Conservation (phyloP, 2,113 vertebrate species). For the Setophaga kirtlandii region DNA sequence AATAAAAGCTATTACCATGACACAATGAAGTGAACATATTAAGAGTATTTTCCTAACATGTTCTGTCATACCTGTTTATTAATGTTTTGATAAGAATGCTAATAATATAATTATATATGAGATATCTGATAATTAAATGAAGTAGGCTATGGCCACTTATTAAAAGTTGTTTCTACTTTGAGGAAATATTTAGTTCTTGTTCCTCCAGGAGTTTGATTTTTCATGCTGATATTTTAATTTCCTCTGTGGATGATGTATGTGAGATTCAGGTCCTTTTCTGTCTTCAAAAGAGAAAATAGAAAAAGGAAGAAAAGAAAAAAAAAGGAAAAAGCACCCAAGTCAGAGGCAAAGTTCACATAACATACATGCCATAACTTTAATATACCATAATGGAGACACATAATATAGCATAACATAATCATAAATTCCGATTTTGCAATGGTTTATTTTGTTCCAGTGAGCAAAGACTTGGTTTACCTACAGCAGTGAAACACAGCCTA, state of each 20-base stretch:
- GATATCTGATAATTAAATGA: neutral
- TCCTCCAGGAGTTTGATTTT: neutral
- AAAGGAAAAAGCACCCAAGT: rapidly evolving
- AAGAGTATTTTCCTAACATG: neutral
- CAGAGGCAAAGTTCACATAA: neutral
- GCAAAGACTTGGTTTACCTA: neutral
- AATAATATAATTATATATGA: neutral
- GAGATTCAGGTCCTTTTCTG: neutral
- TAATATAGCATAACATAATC: neutral
- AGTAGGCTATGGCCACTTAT: neutral
- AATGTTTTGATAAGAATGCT: neutral
- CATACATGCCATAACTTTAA: neutral
- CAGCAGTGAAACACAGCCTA: neutral
- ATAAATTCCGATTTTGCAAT: neutral
- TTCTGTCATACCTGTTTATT: neutral
- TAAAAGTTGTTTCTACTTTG: neutral
- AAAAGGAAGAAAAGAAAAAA: rapidly evolving
- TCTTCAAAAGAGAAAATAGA: neutral
- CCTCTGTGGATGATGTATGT: neutral
- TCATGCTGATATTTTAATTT: neutral
- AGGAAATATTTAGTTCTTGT: neutral
- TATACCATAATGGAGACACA: too few species aligned
- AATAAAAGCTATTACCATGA: neutral
- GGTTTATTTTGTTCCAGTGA: neutral
- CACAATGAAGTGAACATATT: neutral